Percentiles rank a stretch among this genome's conserved stretches.
Conservation (phyloP, 2,113 vertebrate species). For the Ciconia stormi region DNA sequence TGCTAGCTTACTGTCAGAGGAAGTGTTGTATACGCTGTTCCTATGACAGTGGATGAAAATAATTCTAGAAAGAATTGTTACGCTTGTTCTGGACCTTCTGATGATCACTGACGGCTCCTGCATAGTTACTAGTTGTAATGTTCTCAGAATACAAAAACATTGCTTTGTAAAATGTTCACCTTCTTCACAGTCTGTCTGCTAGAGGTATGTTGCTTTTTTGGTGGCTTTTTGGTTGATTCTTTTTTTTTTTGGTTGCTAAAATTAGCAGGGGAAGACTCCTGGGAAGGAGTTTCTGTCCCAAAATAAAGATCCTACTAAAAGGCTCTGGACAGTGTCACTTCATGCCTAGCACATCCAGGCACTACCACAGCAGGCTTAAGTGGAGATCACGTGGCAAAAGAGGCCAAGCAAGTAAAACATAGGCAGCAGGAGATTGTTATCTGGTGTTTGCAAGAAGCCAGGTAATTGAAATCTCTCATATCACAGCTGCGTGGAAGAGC, state of each 20-base stretch:
- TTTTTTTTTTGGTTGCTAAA: not conserved
- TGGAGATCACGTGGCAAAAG: not conserved
- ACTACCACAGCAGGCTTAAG: not conserved
- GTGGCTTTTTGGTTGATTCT: not conserved
- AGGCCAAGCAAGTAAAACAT: not conserved
- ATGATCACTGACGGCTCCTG: not conserved
- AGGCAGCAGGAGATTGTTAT: not conserved
- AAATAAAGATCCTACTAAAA: not conserved
- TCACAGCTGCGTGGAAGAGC: not conserved
- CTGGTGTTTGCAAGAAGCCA: slow-evolving; percentile 4
- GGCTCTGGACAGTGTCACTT: not conserved
- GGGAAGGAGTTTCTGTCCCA: not conserved
- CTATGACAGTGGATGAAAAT: not conserved
- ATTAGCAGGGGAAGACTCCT: not conserved
- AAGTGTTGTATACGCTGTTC: not conserved
- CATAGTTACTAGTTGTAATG: not conserved
- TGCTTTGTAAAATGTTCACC: not conserved
- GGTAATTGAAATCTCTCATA: not conserved
- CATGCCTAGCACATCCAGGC: not conserved
- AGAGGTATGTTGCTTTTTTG: not conserved
- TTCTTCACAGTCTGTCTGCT: not conserved
- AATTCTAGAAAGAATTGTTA: not conserved
- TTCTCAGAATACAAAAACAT: not conserved
- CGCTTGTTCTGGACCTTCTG: not conserved
- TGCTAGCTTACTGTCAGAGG: not conserved